phyloP scores from a whole-genome alignment of 2,888 invertebrate genomes.

The Gerosis bhagava region DNA sequence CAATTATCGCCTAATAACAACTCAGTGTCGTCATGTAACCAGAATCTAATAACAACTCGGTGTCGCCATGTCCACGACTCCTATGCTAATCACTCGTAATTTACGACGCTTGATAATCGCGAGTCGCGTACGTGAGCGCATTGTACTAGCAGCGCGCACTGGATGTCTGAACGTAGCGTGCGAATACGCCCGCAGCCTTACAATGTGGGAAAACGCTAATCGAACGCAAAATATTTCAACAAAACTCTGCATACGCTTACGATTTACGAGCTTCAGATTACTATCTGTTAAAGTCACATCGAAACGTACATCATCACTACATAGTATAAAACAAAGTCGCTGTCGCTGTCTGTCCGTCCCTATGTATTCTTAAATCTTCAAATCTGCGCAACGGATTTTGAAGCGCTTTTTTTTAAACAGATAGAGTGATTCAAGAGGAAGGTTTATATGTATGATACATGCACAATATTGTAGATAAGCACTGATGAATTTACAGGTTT shows the following conservation, averaged over 20 bases:
- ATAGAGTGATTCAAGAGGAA: too few relatives aligned
- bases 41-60: conserved; percentile 67
- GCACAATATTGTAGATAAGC: too few relatives aligned
- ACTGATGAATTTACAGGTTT: too few relatives aligned
- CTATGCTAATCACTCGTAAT: conserved; percentile 77
- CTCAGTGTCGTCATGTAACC: conserved; percentile 61
- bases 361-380: too few relatives aligned
- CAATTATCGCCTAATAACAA: conserved; percentile 77
- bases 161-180: conserved; percentile 40
- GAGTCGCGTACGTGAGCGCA: conserved; percentile 75
- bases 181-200: conserved; percentile 43
- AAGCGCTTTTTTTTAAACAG: too few relatives aligned
- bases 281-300: conserved; percentile 12
- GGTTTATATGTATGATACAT: too few relatives aligned
- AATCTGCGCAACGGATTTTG: too few relatives aligned
- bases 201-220: conserved; percentile 57
- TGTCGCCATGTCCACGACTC: conserved; percentile 67
- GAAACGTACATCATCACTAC: too few relatives aligned
- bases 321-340: too few relatives aligned
- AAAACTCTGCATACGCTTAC: conserved; percentile 14
- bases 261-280: conserved; percentile 16
- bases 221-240: conserved; percentile 46
- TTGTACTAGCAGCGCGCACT: conserved; percentile 55
- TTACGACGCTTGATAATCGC: conserved; percentile 78
- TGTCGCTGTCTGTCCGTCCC: too few relatives aligned